Percentiles rank a stretch among this genome's conserved stretches.
Evolutionary conservation across 2,113 vertebrate species (phyloP).

Genomic region (Toxotes chatareus): DNA sequence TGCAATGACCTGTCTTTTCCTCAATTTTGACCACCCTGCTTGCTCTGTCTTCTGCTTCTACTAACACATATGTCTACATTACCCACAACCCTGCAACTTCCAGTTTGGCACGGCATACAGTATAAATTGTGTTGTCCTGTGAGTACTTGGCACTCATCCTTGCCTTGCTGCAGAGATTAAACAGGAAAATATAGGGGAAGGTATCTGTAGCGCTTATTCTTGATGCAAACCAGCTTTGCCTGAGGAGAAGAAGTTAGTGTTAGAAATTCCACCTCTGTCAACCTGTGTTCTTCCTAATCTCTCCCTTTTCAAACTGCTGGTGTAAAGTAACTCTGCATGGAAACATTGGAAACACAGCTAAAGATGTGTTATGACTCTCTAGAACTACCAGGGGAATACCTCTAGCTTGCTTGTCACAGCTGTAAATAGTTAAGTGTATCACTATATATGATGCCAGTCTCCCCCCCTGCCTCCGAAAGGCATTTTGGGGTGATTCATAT

Average conservation of each 20-base stretch:
- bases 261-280: conserved; percentile 37
- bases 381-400: conserved; percentile 38
- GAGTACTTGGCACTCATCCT: conserved; percentile 47
- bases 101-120: conserved; percentile 37
- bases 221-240: conserved; percentile 57
- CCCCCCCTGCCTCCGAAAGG: conserved; percentile 47
- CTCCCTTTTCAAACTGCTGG: conserved; percentile 39
- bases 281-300: conserved; percentile 30
- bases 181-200: conserved; percentile 21
- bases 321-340: conserved; percentile 76
- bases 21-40: conserved; percentile 41
- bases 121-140: conserved; percentile 28
- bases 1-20: conserved; percentile 10
- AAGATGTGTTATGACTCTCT: conserved; percentile 42
- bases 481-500: conserved; percentile 62
- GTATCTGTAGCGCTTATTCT: conserved; percentile 8
- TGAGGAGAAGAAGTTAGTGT: conserved; percentile 39
- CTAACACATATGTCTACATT: conserved; percentile 58
- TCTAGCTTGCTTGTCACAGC: conserved; percentile 66
- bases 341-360: conserved; percentile 57
- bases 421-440: conserved; percentile 78
- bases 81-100: conserved; percentile 12
- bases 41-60: conserved; percentile 60
- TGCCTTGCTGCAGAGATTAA: conserved; percentile 49
- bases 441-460: conserved; percentile 59